Base-by-base conservation (phyloP, 2,113 vertebrate species). In the Parus major region DNA sequence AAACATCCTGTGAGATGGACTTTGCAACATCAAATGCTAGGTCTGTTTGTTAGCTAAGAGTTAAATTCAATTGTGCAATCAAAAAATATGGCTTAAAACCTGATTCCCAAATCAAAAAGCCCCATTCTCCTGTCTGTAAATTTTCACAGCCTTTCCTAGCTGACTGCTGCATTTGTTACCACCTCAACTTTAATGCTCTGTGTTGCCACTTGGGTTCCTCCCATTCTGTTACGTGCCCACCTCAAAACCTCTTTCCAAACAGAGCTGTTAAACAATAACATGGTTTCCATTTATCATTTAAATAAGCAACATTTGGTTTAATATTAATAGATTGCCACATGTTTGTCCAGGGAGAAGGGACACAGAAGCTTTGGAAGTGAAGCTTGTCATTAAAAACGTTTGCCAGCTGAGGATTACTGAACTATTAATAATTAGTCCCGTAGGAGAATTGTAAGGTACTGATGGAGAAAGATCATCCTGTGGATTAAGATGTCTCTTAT, bases 41-140 rank as follows among this genome's bases (percentile, higher is more conserved):
- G 39, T 84, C 47, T 59, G 64, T 39, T 91, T 76, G 66, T 46
- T 92, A 92, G 65, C 33, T 73, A 77, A 69, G 95, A 92, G 80
- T 96, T 91, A 95, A 90, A 92, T 84, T 82, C 31, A 50, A 52
- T 92, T 94, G 80, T 85, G 91, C 72, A 96, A 85, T 80, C 39
- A 83, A 65, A 95, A 93, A 95, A 63, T 72, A 73, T 8, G 25
- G 55, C 41, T 90, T 77, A 60, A 95, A 93, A 86, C 15, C n/a
- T 79, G 49, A 73, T 65, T 85, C 93, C 79, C 82, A 89, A 87
- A 81, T 61, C 86, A 93, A 92, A 92, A 36, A 85, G 14, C 23
- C n/a, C n/a, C 2, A 0, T 86, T 80, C 35, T 88, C 57, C 33
- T 85, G 21, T 46, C n/a, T 57, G 4, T 49, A 44, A 61, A 12